Base-by-base conservation (phyloP, 2,888 invertebrate species). In the Cantharis rustica region DNA sequence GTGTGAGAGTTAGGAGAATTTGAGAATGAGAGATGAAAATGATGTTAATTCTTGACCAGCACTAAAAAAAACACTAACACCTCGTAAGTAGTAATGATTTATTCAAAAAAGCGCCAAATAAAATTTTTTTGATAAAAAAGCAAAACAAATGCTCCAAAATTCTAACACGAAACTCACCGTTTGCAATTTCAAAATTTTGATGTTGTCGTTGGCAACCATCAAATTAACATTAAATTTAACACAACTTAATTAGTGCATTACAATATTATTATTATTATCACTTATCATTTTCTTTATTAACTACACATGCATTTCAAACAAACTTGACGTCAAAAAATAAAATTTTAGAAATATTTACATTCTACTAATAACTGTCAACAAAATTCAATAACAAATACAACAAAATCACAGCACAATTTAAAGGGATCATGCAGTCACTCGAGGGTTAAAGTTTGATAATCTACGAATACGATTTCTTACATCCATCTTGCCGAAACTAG, bases 381-480 rank as follows among this genome's bases (percentile, higher is more conserved):
- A 64, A 71, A 68, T 11, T 64, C 68, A 69, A 63, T 61, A 71
- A 17, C 69, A 66, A 76, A 72, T 69, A 75, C 64, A 61, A 73
- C 26, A 61, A 76, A 76, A 72, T 69, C 72, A 73, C 73, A 76
- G 69, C 15, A 70, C 20, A 66, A 73, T 68, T 27, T 31, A 66
- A 62, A 62, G 73, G 71, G 16, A 70, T 80, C 79, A 82, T 75
- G 82, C 82, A 70, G 79, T 80, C 80, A 81, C 79, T 73, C 81
- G 75, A 72, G 77, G 76, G 75, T 81, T 81, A 64, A 77, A 64
- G 26, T 79, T 76, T 47, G 82, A 80, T 76, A 80, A 75, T 76
- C 75, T 81, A 72, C 81, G 81, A n/a, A 78, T 73, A 64, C 79
- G 79, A 62, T 81, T 80, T 75, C 82, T 82, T 80, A 82, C 81